Conservation (phyloP, 2,797 vertebrate genomes). For the Hippopotamyrus pictus region DNA sequence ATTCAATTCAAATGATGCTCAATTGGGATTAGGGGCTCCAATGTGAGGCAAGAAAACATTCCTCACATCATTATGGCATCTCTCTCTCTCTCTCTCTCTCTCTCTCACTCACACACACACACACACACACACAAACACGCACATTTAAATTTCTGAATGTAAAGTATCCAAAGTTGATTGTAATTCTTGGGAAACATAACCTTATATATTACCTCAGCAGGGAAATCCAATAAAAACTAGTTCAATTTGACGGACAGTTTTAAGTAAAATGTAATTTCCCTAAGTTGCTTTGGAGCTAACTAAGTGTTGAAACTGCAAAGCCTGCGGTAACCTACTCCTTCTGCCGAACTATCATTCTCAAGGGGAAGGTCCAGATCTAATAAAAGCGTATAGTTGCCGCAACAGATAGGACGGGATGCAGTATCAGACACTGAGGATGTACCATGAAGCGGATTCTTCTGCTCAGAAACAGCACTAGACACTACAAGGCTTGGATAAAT, state of each 20-base stretch:
- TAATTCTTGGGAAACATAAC: neutral
- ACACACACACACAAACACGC: neutral
- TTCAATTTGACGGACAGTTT: neutral
- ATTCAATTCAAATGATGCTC: neutral
- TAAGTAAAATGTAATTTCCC: neutral
- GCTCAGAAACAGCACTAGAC: neutral
- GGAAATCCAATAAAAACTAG: neutral
- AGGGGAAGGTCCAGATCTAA: constrained; percentile 9
- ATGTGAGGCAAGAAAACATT: neutral
- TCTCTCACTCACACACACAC: neutral
- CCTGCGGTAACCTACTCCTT: neutral
- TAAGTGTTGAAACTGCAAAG: neutral
- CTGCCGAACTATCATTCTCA: neutral
- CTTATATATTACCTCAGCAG: neutral
- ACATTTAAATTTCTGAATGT: neutral
- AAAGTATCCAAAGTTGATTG: neutral
- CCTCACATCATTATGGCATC: neutral
- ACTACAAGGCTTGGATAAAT: neutral
- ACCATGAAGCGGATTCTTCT: neutral
- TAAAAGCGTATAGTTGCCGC: constrained; percentile 14
- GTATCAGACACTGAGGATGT: neutral
- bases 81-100: neutral
- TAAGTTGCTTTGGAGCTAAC: neutral
- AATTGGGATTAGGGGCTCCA: neutral
- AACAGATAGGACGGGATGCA: constrained; percentile 9